Evolutionary conservation across 2,888 invertebrate genomes (phyloP), one percentile per base, ranked within the genome.

Genomic region (Brachyopa scutellaris): DNA sequence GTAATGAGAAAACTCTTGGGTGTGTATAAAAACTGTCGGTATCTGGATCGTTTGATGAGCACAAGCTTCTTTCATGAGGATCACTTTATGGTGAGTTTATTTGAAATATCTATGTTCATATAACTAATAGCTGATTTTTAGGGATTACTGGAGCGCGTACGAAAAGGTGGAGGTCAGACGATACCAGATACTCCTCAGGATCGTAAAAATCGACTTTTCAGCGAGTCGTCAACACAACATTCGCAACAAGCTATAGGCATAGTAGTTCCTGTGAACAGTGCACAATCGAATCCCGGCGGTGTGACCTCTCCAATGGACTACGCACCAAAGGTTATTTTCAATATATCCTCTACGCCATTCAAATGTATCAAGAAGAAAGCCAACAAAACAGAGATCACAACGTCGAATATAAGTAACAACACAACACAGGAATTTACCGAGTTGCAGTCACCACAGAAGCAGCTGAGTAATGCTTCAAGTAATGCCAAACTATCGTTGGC

Each of bases 1-100:
- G 94, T 95, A 21, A 94, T 97, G 93, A 93, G 94, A 85, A 95
- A 95, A 89, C 91, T 97, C 45, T 90, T 97, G 74, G 93, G 94
- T 87, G 93, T 97, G 42, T 97, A 97, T 88, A 96, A 96, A 88
- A 96, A 96, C 88, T 97, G 96, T 87, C 94, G 96, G 85, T 96
- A 95, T 87, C 92, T 97, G 89, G 97, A 97, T 90, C 95, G 95
- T 85, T 91, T 96, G 69, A 94, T 97, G 92, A 95, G 95, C 53
- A 97, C 97, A 0, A 93, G 95, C 2, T 97, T 95, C 90, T 97
- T 97, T 90, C 95, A 96, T 85, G 95, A 95, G 87, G 93, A 94
- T 87, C 94, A 96, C 90, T 96, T 96, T 89, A 92, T 93, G 92
- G 94, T 94, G 88, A 91, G 90, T 66, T 2, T 1, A 23, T 13